Percentiles rank a stretch among this genome's conserved stretches.
These are phyloP conservation scores for Accipiter virgatus DNA, from an alignment of 2,113 vertebrate species.

Conservation along the genomic window DNA sequence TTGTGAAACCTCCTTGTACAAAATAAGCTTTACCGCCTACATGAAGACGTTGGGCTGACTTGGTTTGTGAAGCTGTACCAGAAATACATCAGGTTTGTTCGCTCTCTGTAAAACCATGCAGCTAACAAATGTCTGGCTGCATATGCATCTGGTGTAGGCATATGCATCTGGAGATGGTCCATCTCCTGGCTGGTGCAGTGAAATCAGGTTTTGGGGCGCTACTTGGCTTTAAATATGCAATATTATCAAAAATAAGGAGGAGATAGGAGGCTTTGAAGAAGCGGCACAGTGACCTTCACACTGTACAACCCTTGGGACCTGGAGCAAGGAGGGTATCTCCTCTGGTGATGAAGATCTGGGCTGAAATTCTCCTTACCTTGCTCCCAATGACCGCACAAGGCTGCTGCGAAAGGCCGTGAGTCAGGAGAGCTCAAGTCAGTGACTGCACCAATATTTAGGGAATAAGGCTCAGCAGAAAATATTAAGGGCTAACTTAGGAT, in stretches of 20 bases:
- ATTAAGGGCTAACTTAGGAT: neutral
- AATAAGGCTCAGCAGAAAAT: neutral
- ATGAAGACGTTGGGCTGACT: neutral
- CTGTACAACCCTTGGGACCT: neutral
- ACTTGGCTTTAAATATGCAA: neutral
- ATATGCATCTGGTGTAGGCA: neutral
- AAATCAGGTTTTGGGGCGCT: neutral
- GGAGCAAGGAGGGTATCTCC: neutral
- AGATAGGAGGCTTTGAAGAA: neutral
- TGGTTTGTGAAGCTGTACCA: neutral
- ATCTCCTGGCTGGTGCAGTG: neutral
- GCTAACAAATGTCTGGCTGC: neutral
- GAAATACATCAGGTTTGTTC: neutral
- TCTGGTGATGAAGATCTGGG: neutral
- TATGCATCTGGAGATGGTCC: neutral
- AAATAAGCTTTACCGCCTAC: slow-evolving; percentile 2
- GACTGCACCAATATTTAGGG: neutral
- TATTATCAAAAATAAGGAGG: neutral
- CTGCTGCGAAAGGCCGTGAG: neutral
- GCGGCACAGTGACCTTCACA: neutral
- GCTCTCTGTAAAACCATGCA: neutral
- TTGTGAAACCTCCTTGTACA: neutral
- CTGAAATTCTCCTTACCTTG: neutral
- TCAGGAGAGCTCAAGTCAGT: neutral
- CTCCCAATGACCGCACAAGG: rapidly evolving